These are phyloP conservation scores for Scylla paramamosain DNA, from an alignment of 1,140 invertebrate species.

Conservation along the genomic window DNA sequence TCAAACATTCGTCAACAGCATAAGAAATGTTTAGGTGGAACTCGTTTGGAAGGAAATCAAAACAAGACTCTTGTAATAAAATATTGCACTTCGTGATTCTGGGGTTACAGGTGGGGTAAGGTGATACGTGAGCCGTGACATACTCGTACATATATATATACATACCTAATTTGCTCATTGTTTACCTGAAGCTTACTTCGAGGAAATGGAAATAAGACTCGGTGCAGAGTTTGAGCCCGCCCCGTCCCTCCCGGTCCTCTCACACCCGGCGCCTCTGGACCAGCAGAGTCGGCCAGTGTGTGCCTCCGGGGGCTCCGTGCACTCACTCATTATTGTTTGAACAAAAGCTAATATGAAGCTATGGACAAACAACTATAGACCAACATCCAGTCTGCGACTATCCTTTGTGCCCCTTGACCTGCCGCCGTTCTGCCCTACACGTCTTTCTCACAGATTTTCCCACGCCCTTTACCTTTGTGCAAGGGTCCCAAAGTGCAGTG, in stretches of 20 bases:
- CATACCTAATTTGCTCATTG: not conserved
- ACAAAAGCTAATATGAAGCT: conserved; percentile 10
- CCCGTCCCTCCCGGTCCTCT: not conserved
- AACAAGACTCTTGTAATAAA: not conserved
- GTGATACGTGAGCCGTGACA: not conserved
- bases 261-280: not conserved
- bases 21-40: no score
- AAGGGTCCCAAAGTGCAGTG: conserved; percentile 10
- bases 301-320: not conserved
- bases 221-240: not conserved
- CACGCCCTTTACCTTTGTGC: not conserved
- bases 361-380: not conserved
- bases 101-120: not conserved
- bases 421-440: no score
- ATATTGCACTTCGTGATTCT: not conserved
- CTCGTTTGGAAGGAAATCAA: not conserved
- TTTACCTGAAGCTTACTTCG: not conserved
- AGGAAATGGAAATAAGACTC: not conserved
- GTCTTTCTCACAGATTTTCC: not conserved
- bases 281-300: not conserved
- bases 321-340: not conserved
- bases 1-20: no score
- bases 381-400: not conserved
- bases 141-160: not conserved
- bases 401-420: no score